Base-by-base conservation (phyloP, 1,140 invertebrate genomes). In the Tetramorium alpestre region DNA sequence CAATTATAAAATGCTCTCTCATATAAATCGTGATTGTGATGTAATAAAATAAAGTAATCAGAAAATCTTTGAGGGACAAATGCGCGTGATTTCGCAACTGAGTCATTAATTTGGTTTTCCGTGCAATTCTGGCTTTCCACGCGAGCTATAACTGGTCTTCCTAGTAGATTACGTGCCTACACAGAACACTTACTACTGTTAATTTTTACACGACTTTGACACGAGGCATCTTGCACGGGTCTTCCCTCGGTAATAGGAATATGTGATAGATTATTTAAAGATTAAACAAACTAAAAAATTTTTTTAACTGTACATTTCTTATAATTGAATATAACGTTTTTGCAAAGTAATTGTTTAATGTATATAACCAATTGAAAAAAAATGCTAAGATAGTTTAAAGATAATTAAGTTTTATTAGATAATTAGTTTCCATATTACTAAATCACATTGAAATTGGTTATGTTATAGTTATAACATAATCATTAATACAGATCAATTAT, bases 61-160 rank as follows among this genome's bases (percentile, higher is more conserved):
- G 16, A 82, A 49, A 67, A 64, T 62, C 54, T 44, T 60, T 47
- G 25, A 33, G 28, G 8, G 13, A 72, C 4, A 3, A 11, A 56
- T 28, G 6, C 13, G 18, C 16, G 56, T 13, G 16, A 2, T 85
- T 78, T 85, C 33, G 47, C 60, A 85, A 78, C 18, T 47, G 16
- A 22, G 41, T 75, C 44, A 73, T 86, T 86, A 86, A 86, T 82
- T 86, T n/a, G 33, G 33, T 72, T 86, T 86, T 81, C 64, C 64
- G 25, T 62, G 62, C 56, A 64, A 62, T 70, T 25, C 51, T 22
- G 28, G 33, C 1, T 33, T 80, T 54, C 41, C 16, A 58, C 47
- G 75, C 62, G 33, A 62, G 77, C 54, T 80, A 82, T 82, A 86
- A 86, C 49, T 81, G 33, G 62, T 7, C 28, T 86, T 86, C 85